Conservation (phyloP, 2,888 invertebrate species). For the Cheilosia vulpina region DNA sequence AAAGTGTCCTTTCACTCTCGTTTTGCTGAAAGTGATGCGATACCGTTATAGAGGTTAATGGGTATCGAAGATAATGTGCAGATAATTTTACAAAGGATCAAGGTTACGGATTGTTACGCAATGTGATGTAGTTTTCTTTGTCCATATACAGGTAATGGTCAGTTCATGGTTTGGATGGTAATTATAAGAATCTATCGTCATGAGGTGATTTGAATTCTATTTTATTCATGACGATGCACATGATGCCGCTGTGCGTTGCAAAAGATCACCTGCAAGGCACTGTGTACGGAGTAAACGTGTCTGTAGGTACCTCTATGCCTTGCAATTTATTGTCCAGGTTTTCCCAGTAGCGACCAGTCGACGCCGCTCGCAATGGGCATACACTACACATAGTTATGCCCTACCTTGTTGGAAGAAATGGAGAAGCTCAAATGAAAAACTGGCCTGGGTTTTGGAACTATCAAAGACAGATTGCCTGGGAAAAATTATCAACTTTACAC, state of each 20-base stretch:
- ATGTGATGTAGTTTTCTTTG: constrained; percentile 44
- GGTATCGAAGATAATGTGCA: constrained; percentile 53
- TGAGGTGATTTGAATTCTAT: constrained; percentile 17
- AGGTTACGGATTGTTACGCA: constrained; percentile 50
- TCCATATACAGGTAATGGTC: constrained; percentile 28
- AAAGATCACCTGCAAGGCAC: constrained; percentile 32
- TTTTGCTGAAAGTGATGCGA: constrained; percentile 52
- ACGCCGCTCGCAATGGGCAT: too few species aligned
- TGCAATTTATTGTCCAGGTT: neutral
- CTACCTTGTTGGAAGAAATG: too few species aligned
- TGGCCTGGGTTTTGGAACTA: too few species aligned
- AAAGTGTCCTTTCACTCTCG: constrained; percentile 72
- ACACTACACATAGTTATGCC: too few species aligned
- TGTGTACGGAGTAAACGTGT: constrained; percentile 26
- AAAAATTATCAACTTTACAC: too few species aligned
- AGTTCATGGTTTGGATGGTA: constrained; percentile 34
- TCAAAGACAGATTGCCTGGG: too few species aligned
- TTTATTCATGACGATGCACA: constrained; percentile 12
- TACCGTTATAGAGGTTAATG: constrained; percentile 60
- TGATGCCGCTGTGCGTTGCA: constrained; percentile 17
- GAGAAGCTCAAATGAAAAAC: too few species aligned
- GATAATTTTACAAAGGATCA: constrained; percentile 20
- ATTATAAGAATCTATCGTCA: constrained; percentile 49
- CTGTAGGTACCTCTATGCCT: neutral
- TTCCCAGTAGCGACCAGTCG: neutral